Evolutionary conservation across 2,113 vertebrate genomes (phyloP).

Genomic region (Drymodes brunneopygia): DNA sequence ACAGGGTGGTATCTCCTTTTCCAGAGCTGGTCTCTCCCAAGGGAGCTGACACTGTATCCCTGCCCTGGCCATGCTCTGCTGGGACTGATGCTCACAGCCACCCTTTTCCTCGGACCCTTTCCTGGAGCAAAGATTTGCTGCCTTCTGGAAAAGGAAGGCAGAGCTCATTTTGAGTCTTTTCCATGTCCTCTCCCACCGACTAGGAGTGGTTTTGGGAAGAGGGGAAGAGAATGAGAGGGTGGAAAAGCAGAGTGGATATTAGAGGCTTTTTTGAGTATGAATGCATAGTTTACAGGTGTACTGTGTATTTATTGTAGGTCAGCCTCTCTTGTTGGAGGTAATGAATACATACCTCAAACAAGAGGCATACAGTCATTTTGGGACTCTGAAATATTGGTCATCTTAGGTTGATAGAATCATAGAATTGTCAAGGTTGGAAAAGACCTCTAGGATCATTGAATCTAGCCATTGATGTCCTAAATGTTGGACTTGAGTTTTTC

Average conservation of each 20-base stretch:
- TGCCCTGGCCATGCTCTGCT: fast-evolving
- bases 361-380: background rate
- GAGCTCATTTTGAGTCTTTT: background rate
- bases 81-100: background rate
- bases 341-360: background rate
- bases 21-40: fast-evolving
- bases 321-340: no score
- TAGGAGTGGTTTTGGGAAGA: background rate
- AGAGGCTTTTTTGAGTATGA: background rate
- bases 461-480: background rate
- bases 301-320: no score
- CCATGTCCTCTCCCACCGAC: background rate
- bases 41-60: background rate
- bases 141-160: background rate
- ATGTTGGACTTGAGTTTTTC: background rate
- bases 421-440: background rate
- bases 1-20: fast-evolving
- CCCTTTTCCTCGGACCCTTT: fast-evolving
- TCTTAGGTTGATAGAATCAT: background rate
- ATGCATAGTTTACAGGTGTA: no score
- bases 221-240: background rate
- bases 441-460: background rate
- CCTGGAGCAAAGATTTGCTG: background rate
- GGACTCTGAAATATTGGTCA: background rate
- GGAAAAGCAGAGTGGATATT: background rate